Evolutionary conservation across 2,888 invertebrate species (phyloP).

Genomic region (Apocheima hispidaria): DNA sequence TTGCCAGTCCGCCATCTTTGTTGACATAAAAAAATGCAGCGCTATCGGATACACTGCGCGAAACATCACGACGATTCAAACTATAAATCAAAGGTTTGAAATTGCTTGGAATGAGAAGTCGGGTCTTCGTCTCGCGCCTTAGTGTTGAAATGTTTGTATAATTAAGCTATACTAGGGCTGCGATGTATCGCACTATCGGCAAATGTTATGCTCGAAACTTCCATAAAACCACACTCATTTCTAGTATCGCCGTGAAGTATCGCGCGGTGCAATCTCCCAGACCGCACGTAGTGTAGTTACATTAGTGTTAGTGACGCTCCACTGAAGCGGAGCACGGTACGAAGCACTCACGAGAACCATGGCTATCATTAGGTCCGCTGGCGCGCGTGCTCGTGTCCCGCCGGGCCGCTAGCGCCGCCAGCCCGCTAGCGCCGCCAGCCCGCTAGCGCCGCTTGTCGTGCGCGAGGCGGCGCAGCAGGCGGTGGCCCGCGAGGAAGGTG

Average conservation of each 20-base stretch:
- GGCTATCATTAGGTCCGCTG: too few relatives aligned
- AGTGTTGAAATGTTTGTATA: too few relatives aligned
- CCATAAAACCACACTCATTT: background rate
- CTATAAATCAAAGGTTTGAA: too few relatives aligned
- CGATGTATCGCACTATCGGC: too few relatives aligned
- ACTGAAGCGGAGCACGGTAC: background rate
- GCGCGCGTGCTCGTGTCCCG: too few relatives aligned
- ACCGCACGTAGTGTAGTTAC: background rate
- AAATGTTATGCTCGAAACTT: too few relatives aligned
- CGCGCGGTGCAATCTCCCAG: background rate
- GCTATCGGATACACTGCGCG: background rate
- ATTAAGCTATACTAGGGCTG: too few relatives aligned
- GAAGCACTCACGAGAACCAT: too few relatives aligned
- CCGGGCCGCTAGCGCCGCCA: too few relatives aligned
- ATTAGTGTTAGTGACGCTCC: background rate
- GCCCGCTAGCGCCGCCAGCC: background rate
- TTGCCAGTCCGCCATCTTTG: background rate
- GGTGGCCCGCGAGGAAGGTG: constrained; percentile 97
- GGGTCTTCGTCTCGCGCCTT: too few relatives aligned
- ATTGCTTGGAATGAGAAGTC: too few relatives aligned
- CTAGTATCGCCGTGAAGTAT: background rate
- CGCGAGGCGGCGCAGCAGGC: constrained; percentile 94
- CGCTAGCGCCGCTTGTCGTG: constrained; percentile 41
- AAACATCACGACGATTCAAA: background rate
- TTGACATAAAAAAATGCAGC: background rate